Percentiles rank a stretch among this genome's conserved stretches.
Conservation (phyloP, 2,797 vertebrate genomes). For the Triplophysa yarkandensis region DNA sequence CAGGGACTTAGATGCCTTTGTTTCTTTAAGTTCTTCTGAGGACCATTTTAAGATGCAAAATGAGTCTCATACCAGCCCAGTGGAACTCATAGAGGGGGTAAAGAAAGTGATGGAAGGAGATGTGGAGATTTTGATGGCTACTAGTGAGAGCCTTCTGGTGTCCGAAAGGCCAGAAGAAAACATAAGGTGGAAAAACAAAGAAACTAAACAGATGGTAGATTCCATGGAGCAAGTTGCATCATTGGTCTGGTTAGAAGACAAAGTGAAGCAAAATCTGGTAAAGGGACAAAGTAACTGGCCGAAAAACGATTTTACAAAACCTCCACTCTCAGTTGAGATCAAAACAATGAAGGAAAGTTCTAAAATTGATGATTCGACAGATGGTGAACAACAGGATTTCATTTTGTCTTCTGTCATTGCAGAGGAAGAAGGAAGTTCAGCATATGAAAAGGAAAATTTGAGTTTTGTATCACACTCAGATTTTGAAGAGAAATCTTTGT, state of each 20-base stretch:
- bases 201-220: not conserved
- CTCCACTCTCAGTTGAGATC: not conserved
- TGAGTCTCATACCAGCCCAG: not conserved
- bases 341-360: not conserved
- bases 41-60: not conserved
- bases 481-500: not conserved
- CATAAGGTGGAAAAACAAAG: not conserved
- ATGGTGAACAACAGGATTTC: not conserved
- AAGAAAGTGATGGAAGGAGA: not conserved
- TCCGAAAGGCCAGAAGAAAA: not conserved
- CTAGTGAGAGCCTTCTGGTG: not conserved
- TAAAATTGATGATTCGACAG: not conserved
- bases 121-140: conserved; percentile 29
- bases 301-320: too few species aligned
- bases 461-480: not conserved
- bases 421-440: not conserved
- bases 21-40: conserved; percentile 1
- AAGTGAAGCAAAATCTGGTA: not conserved
- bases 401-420: not conserved
- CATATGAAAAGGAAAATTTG: not conserved
- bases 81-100: not conserved
- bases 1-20: not conserved
- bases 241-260: not conserved
- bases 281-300: not conserved
- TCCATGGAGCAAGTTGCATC: not conserved